Conservation (phyloP, 1,140 invertebrate species). For the Pachyrhynchus sulphureomaculatus region DNA sequence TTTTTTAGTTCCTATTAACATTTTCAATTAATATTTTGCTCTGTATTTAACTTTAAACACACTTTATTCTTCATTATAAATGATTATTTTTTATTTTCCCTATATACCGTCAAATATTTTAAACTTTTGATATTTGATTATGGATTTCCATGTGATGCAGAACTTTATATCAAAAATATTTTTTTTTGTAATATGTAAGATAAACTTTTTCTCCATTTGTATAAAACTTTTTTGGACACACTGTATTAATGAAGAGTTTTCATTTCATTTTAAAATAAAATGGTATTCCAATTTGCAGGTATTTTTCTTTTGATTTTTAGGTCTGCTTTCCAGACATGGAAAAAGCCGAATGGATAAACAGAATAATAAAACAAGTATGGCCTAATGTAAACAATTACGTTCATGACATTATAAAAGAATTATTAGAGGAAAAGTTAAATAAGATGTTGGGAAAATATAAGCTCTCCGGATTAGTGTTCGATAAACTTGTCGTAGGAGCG, state of each 20-base stretch:
- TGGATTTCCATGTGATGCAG: too few relatives aligned
- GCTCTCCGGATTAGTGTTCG: slow-evolving; percentile 33
- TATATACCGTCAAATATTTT: too few relatives aligned
- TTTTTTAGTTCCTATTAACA: too few relatives aligned
- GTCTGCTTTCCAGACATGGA: slow-evolving; percentile 37
- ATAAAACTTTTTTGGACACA: too few relatives aligned
- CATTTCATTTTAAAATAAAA: not conserved
- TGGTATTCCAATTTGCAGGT: slow-evolving; percentile 23
- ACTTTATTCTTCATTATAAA: too few relatives aligned
- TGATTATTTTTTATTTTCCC: too few relatives aligned
- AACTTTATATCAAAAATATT: not conserved
- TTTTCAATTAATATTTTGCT: too few relatives aligned
- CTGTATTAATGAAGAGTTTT: not conserved
- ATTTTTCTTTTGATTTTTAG: slow-evolving; percentile 25
- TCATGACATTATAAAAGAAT: slow-evolving; percentile 24
- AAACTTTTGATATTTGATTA: too few relatives aligned
- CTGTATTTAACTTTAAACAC: too few relatives aligned
- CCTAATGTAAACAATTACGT: slow-evolving; percentile 34
- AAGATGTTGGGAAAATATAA: slow-evolving; percentile 29
- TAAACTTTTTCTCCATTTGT: too few relatives aligned
- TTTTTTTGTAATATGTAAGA: too few relatives aligned
- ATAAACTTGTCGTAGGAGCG: slow-evolving; percentile 32
- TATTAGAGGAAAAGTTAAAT: slow-evolving; percentile 20
- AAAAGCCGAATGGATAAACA: slow-evolving; percentile 39
- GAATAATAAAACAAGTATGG: slow-evolving; percentile 36